Evolutionary conservation across 1,140 invertebrate genomes (phyloP).

Genomic region (Acromyrmex charruanus): DNA sequence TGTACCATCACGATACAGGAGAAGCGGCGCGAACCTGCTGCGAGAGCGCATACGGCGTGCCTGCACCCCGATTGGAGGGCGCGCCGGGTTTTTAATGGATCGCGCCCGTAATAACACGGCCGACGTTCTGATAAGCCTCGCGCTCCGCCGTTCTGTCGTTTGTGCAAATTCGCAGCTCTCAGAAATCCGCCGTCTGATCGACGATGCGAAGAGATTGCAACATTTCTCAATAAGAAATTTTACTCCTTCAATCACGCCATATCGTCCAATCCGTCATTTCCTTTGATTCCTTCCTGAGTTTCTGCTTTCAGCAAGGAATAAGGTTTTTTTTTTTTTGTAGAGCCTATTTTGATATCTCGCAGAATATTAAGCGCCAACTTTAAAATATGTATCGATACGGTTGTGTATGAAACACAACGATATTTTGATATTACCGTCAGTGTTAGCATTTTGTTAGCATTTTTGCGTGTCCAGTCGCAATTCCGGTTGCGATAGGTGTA

Average conservation of each 20-base stretch:
- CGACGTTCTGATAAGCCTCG: background rate
- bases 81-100: constrained; percentile 49
- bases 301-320: background rate
- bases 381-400: constrained; percentile 1
- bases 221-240: background rate
- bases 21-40: constrained; percentile 22
- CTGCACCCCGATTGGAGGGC: constrained; percentile 14
- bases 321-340: background rate
- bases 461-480: constrained; percentile 49
- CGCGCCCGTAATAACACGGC: constrained; percentile 35
- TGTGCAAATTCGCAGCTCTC: constrained; percentile 32
- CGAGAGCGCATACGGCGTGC: constrained; percentile 42
- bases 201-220: background rate
- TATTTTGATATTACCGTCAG: constrained; percentile 14
- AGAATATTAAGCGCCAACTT: background rate
- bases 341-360: constrained; percentile 1
- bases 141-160: background rate
- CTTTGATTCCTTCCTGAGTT: no score
- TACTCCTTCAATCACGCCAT: no score
- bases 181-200: background rate
- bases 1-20: constrained; percentile 41
- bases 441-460: constrained; percentile 27
- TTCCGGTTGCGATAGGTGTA: constrained; percentile 41
- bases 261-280: background rate
- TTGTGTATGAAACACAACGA: background rate